phyloP scores from a whole-genome alignment of 2,113 vertebrate species.

The Oceanites oceanicus region DNA sequence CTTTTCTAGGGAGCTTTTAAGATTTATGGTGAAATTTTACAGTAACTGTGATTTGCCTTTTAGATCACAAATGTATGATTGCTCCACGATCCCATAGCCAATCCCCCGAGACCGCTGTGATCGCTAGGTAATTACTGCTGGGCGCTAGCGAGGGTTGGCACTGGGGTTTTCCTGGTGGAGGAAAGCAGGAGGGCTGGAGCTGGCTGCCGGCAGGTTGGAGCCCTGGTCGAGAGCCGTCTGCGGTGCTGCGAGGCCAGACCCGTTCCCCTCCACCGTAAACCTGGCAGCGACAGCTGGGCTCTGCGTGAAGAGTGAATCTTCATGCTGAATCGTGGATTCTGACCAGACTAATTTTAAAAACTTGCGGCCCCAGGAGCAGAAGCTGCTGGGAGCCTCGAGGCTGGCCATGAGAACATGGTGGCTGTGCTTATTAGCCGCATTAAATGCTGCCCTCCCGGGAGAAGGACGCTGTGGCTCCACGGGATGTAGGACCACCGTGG shows the following conservation, averaged over 20 bases:
- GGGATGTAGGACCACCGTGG: accelerated
- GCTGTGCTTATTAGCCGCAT: background rate
- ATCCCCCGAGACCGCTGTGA: background rate
- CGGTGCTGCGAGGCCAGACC: background rate
- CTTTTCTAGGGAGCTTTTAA: background rate
- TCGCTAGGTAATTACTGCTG: background rate
- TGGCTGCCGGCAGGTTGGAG: background rate
- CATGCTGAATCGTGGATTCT: background rate
- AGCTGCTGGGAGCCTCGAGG: background rate
- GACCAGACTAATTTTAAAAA: background rate
- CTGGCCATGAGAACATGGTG: background rate
- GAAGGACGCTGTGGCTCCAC: accelerated
- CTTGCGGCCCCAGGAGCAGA: background rate
- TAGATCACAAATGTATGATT: background rate
- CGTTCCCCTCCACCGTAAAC: accelerated
- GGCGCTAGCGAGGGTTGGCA: background rate
- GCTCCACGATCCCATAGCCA: accelerated
- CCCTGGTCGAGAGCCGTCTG: background rate
- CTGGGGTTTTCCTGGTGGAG: background rate
- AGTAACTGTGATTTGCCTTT: background rate
- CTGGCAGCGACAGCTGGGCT: background rate
- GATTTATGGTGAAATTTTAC: background rate
- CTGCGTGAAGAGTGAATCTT: background rate
- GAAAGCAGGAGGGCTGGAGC: background rate
- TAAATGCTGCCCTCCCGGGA: background rate